Evolutionary conservation across 2,113 vertebrate genomes (phyloP), one percentile per base, ranked within the genome.

Genomic region (Aleadryas rufinucha): DNA sequence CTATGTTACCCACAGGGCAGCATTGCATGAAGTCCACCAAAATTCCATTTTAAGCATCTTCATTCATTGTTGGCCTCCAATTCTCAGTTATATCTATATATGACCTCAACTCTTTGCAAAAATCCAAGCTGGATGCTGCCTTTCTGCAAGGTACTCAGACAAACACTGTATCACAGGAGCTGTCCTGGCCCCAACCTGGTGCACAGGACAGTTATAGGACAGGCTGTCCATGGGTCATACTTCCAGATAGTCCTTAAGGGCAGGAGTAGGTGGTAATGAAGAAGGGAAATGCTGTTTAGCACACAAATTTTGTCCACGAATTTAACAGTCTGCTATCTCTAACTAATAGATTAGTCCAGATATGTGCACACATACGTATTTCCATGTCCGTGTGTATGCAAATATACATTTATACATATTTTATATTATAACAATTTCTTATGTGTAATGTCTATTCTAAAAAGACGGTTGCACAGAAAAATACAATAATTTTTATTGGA

Each of bases 1-100:
- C 54, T 74, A 20, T 5, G 0, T 28, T 44, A 65, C 16, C 17
- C 23, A 7, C 30, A 39, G 8, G 23, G 50, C 0, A 0, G 31
- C 4, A 6, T 28, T 39, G 22, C 39, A 54, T 10, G 0, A 50
- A 66, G 39, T 18, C 33, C 44, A 75, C 7, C 39, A 18, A 75
- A 89, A 44, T 47, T 30, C 24, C 13, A 11, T 70, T 74, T 77
- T 50, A 60, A 44, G 4, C 15, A 60, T 13, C 30, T 66, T 44
- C 47, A 39, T 15, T 81, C 24, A 21, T 13, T 70, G 5, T 5
- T 63, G 44, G 21, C 8, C 10, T 10, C 11, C 13, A 44, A 17
- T 47, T 71, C 35, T n/a, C 30, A 30, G 16, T 39, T 71, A 11
- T 42, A 42, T 28, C 28, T 57, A 30, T 7, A 59, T 3, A 56